These are phyloP conservation scores for Antennarius striatus DNA, from an alignment of 2,113 vertebrate species.

Conservation along the genomic window DNA sequence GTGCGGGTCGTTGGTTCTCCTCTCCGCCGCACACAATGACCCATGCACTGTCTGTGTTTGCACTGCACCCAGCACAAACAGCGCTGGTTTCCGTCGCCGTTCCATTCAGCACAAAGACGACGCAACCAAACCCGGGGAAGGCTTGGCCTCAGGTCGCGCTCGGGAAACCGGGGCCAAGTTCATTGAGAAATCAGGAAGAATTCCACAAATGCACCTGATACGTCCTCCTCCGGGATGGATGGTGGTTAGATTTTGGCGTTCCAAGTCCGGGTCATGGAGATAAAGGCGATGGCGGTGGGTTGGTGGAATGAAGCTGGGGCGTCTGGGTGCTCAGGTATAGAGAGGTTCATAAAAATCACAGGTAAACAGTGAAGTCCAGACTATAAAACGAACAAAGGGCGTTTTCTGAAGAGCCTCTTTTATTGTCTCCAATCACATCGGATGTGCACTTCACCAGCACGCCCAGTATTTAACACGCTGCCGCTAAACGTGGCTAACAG, in stretches of 20 bases:
- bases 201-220: slow-evolving; percentile 56
- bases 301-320: no score
- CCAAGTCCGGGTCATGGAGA: slow-evolving; percentile 52
- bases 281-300: slow-evolving; percentile 10
- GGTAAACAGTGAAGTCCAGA: no score
- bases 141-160: slow-evolving; percentile 55
- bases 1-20: slow-evolving; percentile 53
- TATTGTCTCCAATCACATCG: no score
- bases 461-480: no score
- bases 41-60: slow-evolving; percentile 75
- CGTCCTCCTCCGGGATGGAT: neutral
- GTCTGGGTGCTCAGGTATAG: no score
- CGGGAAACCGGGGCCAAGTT: slow-evolving; percentile 63
- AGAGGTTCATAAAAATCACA: no score
- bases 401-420: no score
- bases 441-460: no score
- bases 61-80: slow-evolving; percentile 76
- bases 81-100: slow-evolving; percentile 59
- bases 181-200: slow-evolving; percentile 70
- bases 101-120: slow-evolving; percentile 56
- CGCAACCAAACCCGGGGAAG: slow-evolving; percentile 42
- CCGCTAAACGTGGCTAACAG: no score
- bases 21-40: slow-evolving; percentile 68
- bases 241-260: slow-evolving; percentile 53
- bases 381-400: no score